A percentile compares a stretch with the other conserved stretches of the same genome.
phyloP scores from a whole-genome alignment of 2,113 vertebrate genomes.

The Smithornis capensis region DNA sequence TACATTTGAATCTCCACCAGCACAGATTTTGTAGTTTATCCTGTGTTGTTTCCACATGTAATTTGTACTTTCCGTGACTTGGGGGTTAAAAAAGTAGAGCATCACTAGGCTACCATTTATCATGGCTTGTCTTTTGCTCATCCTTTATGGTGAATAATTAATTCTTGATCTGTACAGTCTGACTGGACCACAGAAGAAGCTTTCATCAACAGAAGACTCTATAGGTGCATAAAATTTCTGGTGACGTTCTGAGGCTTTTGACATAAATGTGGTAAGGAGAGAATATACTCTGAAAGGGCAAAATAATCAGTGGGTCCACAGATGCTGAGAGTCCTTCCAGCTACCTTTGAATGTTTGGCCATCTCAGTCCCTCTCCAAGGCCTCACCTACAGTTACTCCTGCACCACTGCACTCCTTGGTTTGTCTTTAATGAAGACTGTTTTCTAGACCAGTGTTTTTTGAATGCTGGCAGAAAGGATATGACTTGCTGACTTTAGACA shows the following conservation, averaged over 20 bases:
- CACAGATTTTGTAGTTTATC: background rate
- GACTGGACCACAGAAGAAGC: background rate
- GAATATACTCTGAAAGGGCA: background rate
- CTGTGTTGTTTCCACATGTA: background rate
- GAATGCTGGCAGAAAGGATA: background rate
- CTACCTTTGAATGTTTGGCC: background rate
- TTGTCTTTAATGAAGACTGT: background rate
- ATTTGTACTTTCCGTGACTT: background rate
- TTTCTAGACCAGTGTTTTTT: background rate
- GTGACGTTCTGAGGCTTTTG: background rate
- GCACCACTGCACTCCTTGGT: background rate
- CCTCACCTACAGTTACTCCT: background rate
- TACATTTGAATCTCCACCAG: background rate
- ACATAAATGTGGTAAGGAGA: background rate
- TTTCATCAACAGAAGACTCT: background rate
- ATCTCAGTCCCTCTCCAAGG: background rate
- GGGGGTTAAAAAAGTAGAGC: background rate
- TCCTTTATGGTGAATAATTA: background rate
- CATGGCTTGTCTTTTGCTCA: background rate
- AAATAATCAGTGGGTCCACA: background rate
- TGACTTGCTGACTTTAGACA: conserved; percentile 18
- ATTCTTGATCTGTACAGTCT: background rate
- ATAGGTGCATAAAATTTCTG: background rate
- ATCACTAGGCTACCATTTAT: background rate
- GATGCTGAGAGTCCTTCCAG: background rate